phyloP scores from a whole-genome alignment of 1,140 invertebrate species.

The Brachionus rubens region DNA sequence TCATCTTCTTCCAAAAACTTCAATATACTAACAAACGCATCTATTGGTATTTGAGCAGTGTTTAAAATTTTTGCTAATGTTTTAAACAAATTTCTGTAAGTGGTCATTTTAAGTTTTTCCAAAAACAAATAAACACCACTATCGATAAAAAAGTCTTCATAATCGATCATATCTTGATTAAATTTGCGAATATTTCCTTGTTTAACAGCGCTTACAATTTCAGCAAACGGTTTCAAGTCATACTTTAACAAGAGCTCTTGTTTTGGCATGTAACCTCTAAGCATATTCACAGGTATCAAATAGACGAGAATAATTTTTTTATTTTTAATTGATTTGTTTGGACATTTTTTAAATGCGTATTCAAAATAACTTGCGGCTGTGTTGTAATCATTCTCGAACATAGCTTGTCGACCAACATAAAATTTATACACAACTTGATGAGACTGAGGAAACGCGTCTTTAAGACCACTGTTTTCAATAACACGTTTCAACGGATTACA shows the following conservation, averaged over 20 bases:
- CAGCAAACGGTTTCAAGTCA: constrained; percentile 82
- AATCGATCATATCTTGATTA: constrained; percentile 75
- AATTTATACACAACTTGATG: constrained; percentile 90
- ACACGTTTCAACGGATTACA: constrained; percentile 93
- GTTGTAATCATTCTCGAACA: constrained; percentile 95
- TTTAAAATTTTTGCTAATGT: constrained; percentile 77
- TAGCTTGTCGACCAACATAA: constrained; percentile 91
- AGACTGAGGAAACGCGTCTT: constrained; percentile 76
- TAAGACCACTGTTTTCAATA: constrained; percentile 83
- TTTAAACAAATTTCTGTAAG: constrained; percentile 92
- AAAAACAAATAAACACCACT: constrained; percentile 93
- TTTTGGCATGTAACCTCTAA: constrained; percentile 82
- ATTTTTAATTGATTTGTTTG: constrained; percentile 75
- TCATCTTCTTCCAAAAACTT: constrained; percentile 71
- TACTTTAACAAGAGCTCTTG: constrained; percentile 77
- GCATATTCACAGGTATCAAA: constrained; percentile 93
- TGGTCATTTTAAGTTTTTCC: constrained; percentile 89
- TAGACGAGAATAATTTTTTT: constrained; percentile 91
- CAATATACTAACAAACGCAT: constrained; percentile 74
- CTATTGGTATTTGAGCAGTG: constrained; percentile 84
- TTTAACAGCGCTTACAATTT: constrained; percentile 78
- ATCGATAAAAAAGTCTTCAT: constrained; percentile 87
- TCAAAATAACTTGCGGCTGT: constrained; percentile 83
- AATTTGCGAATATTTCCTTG: constrained; percentile 81
- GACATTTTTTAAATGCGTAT: constrained; percentile 87